Evolutionary conservation across 2,888 invertebrate species (phyloP).

Genomic region (Campaea margaritaria): DNA sequence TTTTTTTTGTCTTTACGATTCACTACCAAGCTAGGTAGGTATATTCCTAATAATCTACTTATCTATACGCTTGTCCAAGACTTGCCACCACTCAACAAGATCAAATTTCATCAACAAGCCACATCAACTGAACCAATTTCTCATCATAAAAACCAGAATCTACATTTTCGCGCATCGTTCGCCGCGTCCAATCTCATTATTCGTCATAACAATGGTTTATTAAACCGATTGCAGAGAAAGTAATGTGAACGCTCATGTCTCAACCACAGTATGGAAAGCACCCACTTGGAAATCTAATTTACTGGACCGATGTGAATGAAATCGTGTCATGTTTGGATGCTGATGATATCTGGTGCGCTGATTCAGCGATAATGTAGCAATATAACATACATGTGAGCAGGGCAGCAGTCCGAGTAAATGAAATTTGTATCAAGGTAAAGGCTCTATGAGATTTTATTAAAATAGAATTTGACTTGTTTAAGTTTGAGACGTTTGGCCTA

Average conservation of each 20-base stretch:
- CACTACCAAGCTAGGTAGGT: too few relatives aligned
- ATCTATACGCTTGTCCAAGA: too few relatives aligned
- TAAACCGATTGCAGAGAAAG: slow-evolving; percentile 42
- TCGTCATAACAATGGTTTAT: slow-evolving; percentile 41
- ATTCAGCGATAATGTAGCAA: background rate
- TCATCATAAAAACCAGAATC: slow-evolving; percentile 33
- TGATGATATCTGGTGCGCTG: background rate
- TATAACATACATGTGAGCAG: too few relatives aligned
- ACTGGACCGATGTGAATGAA: slow-evolving; percentile 20
- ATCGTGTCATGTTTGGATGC: background rate
- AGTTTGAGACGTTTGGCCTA: too few relatives aligned
- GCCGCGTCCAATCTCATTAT: slow-evolving; percentile 36
- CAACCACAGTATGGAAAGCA: slow-evolving; percentile 40
- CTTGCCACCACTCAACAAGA: background rate
- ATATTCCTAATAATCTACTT: too few relatives aligned
- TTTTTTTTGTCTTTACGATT: too few relatives aligned
- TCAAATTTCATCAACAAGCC: background rate
- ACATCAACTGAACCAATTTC: slow-evolving; percentile 22
- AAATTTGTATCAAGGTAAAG: too few relatives aligned
- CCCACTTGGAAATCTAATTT: slow-evolving; percentile 29
- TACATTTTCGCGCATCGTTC: slow-evolving; percentile 39
- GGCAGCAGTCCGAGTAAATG: too few relatives aligned
- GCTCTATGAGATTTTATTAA: too few relatives aligned
- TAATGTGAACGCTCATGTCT: slow-evolving; percentile 38
- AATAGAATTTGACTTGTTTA: too few relatives aligned